Evolutionary conservation across 2,797 vertebrate genomes (phyloP), one percentile per base, ranked within the genome.

Genomic region (Acrossocheilus wenchowensis): DNA sequence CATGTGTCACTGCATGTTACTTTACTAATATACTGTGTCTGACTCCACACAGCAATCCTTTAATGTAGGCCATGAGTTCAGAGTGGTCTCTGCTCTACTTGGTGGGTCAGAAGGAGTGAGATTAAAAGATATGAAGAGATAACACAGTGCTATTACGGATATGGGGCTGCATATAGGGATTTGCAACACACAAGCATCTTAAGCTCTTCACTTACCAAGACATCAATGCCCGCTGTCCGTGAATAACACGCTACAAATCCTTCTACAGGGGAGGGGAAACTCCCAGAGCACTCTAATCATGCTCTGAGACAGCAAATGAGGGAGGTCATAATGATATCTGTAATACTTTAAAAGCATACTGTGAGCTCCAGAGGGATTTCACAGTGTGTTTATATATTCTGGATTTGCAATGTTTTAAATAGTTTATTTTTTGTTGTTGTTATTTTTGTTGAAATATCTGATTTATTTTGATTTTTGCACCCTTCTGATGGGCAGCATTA

Each of bases 221-320:
- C 39, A 87, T 71, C 71, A 78, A 52, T 45, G 26, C 62, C 45
- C 54, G 30, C 81, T 69, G 84, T 72, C 75, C 17, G 52, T 2
- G 14, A 52, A 81, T 81, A 73, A 68, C 43, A 60, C 3, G 7
- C 39, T 72, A 73, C 62, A 83, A 85, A 87, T 80, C 87, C 72
- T 73, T 30, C 21, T 43, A 39, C 17, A 26, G 19, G 2, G 79
- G 21, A 54, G 26, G 60, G 71, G 79, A 36, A 34, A 95, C 95
- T 92, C 90, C 89, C 92, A 93, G 87, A 93, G 91, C 88, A 89
- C 87, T 91, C 88, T 94, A 94, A 94, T 95, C 92, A 94, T 92
- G 87, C 81, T 86, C 72, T 75, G 85, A 91, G 81, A 89, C 82
- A 77, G 87, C 73, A 74, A 73, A 64, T 48, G 87, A 34, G 83